These are phyloP conservation scores for Calcarius ornatus DNA, from an alignment of 2,113 vertebrate genomes.

Conservation along the genomic window DNA sequence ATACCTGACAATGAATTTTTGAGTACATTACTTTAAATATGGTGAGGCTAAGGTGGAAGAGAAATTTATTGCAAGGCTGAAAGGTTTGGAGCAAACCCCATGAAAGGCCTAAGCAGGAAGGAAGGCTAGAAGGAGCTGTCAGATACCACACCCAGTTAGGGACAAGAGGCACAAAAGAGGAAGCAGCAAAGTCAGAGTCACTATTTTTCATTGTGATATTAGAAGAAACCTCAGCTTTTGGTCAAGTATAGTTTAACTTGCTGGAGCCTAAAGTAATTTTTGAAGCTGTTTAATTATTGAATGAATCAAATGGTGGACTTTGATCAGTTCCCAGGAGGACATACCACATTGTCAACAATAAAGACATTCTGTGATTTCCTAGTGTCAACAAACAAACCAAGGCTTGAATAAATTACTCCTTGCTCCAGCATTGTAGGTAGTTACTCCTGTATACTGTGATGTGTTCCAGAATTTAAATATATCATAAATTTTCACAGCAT, in stretches of 20 bases:
- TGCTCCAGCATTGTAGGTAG: not conserved
- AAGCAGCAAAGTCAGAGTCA: not conserved
- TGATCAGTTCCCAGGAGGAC: not conserved
- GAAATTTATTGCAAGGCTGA: not conserved
- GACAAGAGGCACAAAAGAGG: not conserved
- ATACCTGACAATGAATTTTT: not conserved
- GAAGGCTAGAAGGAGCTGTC: not conserved
- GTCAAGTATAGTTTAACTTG: not conserved
- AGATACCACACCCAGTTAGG: not conserved
- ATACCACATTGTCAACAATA: not conserved
- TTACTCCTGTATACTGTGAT: not conserved
- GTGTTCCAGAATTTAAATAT: not conserved
- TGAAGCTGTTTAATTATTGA: slow-evolving; percentile 2
- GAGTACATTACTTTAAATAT: not conserved
- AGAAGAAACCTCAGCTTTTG: not conserved
- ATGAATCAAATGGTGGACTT: not conserved
- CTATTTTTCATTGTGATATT: not conserved
- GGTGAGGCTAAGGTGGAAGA: not conserved
- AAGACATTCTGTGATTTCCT: not conserved
- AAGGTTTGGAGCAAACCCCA: not conserved
- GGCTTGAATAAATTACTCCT: not conserved
- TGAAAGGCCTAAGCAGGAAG: not conserved
- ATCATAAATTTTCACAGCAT: not conserved
- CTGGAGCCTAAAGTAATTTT: not conserved
- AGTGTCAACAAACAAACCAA: not conserved